Evolutionary conservation across 1,140 invertebrate genomes (phyloP), one percentile per base, ranked within the genome.

Genomic region (Varroa destructor): DNA sequence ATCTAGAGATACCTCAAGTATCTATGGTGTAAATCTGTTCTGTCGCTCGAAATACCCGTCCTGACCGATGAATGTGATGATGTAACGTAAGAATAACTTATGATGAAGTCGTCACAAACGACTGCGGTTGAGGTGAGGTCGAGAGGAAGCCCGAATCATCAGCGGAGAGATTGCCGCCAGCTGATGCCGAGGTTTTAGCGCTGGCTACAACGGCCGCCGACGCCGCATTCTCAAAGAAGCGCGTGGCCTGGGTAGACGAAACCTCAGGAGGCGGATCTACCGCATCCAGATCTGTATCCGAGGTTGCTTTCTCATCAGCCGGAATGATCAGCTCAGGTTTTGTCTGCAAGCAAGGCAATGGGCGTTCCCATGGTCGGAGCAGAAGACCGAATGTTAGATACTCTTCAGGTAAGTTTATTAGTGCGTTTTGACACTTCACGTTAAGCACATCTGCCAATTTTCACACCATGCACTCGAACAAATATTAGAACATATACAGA

Each of bases 31-130:
- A 8, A 3, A 5, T 51, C 46, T 5, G 46, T 51, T 51, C 46
- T 5, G 46, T 51, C 46, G 46, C 46, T 5, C 8, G 46, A 3
- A 51, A 8, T 51, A 51, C 46, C 4, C 46, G 46, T 51, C 46
- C 12, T 12, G 57, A 58, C 57, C 3, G 12, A 58, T 12, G 25
- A 42, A 58, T 58, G 57, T 5, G 4, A 51, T 51, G 46, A 51
- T 3, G 46, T 51, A 51, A 8, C 46, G 8, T 8, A 8, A 51
- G 61, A 67, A 67, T 67, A 67, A 67, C 46, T 67, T 67, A 67
- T 67, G 61, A 67, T 67, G n/a, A 67, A 67, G 61, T 46, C 61
- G 61, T 67, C 12, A 67, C 61, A 46, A 67, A 67, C 61, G 61
- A 67, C 46, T 67, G 61, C 40, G 61, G 61, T 46, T 67, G 61